phyloP scores from a whole-genome alignment of 1,140 invertebrate species.

The Caenorhabditis tropicalis region DNA sequence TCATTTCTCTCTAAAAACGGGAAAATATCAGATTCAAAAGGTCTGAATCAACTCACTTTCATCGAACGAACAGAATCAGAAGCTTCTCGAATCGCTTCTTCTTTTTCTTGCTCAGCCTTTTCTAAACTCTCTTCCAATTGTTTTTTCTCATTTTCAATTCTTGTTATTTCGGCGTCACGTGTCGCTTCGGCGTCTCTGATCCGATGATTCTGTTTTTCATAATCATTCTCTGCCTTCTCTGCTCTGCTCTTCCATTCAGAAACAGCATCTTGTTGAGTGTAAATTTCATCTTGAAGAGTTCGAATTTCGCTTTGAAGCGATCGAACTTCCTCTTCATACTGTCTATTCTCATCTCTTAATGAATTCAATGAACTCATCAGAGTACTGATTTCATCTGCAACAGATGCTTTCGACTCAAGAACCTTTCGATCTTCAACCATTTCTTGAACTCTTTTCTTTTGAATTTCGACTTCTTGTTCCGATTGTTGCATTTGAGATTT shows the following conservation, averaged over 20 bases:
- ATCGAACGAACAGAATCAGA: neutral
- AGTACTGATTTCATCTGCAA: conserved; percentile 49
- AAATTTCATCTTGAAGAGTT: conserved; percentile 7
- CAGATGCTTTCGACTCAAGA: conserved; percentile 16
- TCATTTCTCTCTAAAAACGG: conserved; percentile 20
- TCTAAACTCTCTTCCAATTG: conserved; percentile 2
- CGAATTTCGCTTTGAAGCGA: conserved; percentile 30
- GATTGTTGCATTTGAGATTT: neutral
- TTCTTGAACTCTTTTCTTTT: neutral
- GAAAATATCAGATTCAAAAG: neutral
- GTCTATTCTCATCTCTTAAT: conserved; percentile 34
- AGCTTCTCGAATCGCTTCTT: neutral
- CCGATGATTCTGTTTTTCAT: conserved; percentile 11
- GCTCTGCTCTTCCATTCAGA: conserved; percentile 38
- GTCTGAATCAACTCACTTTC: neutral
- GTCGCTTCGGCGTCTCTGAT: neutral
- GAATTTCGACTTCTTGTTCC: neutral
- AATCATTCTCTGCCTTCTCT: neutral
- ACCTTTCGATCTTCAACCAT: neutral
- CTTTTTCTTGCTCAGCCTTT: conserved; percentile 12
- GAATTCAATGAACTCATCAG: conserved; percentile 24
- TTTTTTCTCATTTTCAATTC: conserved; percentile 22
- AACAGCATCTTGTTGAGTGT: neutral
- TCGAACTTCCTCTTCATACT: conserved; percentile 41
- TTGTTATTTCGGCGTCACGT: neutral